phyloP scores from a whole-genome alignment of 1,140 invertebrate genomes.

The Aphis craccivora region DNA sequence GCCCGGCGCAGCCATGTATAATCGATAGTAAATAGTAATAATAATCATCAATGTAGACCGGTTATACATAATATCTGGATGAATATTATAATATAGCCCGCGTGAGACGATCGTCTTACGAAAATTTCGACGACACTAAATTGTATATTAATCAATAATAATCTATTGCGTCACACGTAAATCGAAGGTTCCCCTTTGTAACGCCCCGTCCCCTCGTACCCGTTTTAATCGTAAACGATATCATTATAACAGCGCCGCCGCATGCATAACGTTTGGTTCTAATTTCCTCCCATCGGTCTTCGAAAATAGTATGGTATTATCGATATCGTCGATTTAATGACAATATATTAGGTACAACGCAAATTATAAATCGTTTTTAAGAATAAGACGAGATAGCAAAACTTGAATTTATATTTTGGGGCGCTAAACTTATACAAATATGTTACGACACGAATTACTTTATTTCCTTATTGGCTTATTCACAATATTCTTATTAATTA shows the following conservation, averaged over 20 bases:
- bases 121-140: conserved; percentile 2
- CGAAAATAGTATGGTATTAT: not conserved
- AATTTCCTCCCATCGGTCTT: not conserved
- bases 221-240: not conserved
- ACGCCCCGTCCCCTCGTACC: too few species aligned
- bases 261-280: not conserved
- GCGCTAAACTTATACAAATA: not conserved
- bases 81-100: not conserved
- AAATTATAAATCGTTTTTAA: not conserved
- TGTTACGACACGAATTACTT: not conserved
- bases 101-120: not conserved
- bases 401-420: not conserved
- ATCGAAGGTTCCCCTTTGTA: not conserved
- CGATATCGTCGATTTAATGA: not conserved
- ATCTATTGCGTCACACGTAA: not conserved
- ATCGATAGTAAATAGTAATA: not conserved
- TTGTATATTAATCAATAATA: not conserved
- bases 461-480: not conserved
- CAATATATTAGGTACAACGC: not conserved
- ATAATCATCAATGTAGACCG: not conserved
- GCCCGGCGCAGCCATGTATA: not conserved
- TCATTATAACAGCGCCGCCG: not conserved
- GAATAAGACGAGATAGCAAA: not conserved
- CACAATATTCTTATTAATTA: too few species aligned
- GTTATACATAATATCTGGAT: not conserved